Percentiles rank a stretch among this genome's conserved stretches.
These are phyloP conservation scores for Anoplopoma fimbria DNA, from an alignment of 2,113 vertebrate species.

Conservation along the genomic window DNA sequence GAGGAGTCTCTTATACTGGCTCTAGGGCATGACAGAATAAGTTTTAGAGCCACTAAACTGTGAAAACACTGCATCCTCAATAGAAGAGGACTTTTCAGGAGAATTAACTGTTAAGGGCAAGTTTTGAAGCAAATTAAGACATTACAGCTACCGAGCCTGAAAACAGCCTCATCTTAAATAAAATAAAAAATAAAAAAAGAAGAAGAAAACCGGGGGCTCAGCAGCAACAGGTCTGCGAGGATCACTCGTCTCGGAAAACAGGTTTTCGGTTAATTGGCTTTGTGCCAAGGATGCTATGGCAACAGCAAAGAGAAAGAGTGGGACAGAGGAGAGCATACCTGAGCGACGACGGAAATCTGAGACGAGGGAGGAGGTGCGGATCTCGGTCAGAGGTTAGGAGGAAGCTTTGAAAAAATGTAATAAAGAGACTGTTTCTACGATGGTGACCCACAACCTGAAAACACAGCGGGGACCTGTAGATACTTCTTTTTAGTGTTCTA, in stretches of 20 bases:
- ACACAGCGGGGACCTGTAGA: not conserved
- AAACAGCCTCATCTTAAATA: not conserved
- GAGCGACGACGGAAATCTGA: conserved; percentile 64
- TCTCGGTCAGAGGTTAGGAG: conserved; percentile 1
- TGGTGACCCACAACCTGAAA: not conserved
- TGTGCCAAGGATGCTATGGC: conserved; percentile 10
- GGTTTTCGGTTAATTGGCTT: conserved; percentile 35
- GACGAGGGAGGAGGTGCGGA: conserved; percentile 21
- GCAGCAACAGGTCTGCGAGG: not conserved
- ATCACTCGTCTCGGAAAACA: conserved; percentile 14
- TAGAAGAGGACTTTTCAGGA: not conserved
- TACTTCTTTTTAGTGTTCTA: not conserved
- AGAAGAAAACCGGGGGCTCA: not conserved
- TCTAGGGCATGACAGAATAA: no score
- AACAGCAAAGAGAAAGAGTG: conserved; percentile 21
- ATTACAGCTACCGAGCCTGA: not conserved
- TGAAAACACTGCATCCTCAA: not conserved
- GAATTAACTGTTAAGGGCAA: not conserved
- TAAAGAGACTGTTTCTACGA: not conserved
- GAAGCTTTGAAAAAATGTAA: not conserved
- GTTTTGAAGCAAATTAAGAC: not conserved
- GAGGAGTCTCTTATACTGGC: no score
- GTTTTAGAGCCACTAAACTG: not conserved
- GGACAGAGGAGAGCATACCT: conserved; percentile 44
- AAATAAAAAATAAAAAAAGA: not conserved